Conservation (phyloP, 1,140 invertebrate genomes). For the Penaeus indicus region DNA sequence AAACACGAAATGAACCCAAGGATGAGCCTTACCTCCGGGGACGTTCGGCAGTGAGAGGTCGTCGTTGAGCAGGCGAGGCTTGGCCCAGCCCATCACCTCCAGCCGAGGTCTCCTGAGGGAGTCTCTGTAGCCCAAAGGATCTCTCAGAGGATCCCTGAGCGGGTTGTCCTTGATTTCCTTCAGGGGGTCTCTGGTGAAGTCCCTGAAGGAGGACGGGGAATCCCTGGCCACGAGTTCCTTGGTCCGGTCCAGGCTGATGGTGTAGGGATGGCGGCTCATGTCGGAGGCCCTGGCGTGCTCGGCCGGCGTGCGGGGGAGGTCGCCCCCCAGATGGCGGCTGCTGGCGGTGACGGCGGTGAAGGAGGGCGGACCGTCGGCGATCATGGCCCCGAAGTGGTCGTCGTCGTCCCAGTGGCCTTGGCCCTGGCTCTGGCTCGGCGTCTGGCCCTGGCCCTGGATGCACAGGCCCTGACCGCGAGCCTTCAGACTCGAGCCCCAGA, state of each 20-base stretch:
- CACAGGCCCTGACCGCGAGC: constrained; percentile 42
- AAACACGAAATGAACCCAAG: neutral
- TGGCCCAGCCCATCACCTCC: constrained; percentile 59
- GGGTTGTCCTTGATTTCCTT: constrained; percentile 65
- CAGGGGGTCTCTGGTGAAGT: constrained; percentile 51
- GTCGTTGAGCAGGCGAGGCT: constrained; percentile 68
- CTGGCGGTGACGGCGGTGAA: constrained; percentile 40
- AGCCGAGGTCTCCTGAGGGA: constrained; percentile 42
- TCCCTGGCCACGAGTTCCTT: constrained; percentile 55
- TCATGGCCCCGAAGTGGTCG: constrained; percentile 17
- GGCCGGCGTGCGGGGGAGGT: constrained; percentile 21
- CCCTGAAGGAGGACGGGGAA: constrained; percentile 38
- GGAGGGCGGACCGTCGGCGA: constrained; percentile 35
- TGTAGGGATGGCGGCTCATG: constrained; percentile 60
- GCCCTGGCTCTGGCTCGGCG: neutral
- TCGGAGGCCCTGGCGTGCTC: constrained; percentile 44
- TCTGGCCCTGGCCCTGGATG: constrained; percentile 53
- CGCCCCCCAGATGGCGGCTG: constrained; percentile 23
- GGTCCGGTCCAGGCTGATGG: constrained; percentile 64
- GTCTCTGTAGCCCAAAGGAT: constrained; percentile 37
- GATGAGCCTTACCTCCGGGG: constrained; percentile 70
- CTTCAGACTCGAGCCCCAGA: constrained; percentile 53
- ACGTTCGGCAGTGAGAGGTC: constrained; percentile 73
- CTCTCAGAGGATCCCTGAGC: constrained; percentile 25
- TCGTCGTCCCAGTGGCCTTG: constrained; percentile 43